Conservation (phyloP, 2,888 invertebrate genomes). For the Clostera curtula region DNA sequence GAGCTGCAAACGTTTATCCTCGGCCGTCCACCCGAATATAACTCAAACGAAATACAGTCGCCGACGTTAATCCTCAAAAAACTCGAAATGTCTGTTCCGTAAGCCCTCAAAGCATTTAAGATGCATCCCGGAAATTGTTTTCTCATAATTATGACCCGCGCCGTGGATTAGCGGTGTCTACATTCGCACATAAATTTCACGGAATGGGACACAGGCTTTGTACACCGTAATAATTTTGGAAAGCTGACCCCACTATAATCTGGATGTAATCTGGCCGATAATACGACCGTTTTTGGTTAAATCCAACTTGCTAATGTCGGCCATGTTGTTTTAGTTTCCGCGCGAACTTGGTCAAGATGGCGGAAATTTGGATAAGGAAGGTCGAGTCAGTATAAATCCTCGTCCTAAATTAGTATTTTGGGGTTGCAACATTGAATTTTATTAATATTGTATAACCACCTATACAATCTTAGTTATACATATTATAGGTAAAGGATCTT, state of each 20-base stretch:
- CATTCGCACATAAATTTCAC: conserved; percentile 69
- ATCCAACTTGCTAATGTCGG: conserved; percentile 48
- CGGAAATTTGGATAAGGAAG: too few relatives aligned
- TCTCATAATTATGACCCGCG: conserved; percentile 68
- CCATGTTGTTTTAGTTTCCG: conserved; percentile 56
- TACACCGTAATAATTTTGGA: conserved; percentile 69
- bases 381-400: too few relatives aligned
- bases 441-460: too few relatives aligned
- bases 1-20: too few relatives aligned
- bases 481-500: too few relatives aligned
- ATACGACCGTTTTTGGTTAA: conserved; percentile 65
- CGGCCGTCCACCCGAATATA: conserved; percentile 17
- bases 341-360: conserved; percentile 51
- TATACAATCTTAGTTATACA: too few relatives aligned
- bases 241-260: conserved; percentile 67
- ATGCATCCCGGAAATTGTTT: conserved; percentile 71
- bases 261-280: conserved; percentile 72
- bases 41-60: conserved; percentile 20
- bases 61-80: conserved; percentile 29
- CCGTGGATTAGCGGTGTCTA: conserved; percentile 60
- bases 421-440: too few relatives aligned
- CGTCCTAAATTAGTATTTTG: too few relatives aligned
- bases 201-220: conserved; percentile 71
- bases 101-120: conserved; percentile 59
- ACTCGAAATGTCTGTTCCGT: conserved; percentile 37